A percentile compares a stretch with the other conserved stretches of the same genome.
Evolutionary conservation across 1,140 invertebrate species (phyloP).

Genomic region (Chlorops oryzae): DNA sequence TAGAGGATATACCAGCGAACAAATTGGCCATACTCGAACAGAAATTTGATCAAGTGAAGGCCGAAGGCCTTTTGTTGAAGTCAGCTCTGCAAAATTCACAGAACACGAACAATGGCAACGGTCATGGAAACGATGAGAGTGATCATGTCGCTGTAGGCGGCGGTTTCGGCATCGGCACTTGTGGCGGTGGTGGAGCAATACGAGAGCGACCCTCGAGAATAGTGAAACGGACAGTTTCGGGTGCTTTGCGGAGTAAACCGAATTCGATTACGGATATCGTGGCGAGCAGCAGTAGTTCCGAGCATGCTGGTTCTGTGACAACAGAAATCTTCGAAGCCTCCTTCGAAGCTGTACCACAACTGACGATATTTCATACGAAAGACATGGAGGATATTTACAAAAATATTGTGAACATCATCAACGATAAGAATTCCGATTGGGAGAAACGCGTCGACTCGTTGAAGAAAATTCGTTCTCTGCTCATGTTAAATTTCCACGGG

Average conservation of each 20-base stretch:
- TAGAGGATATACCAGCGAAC: slow-evolving; percentile 72
- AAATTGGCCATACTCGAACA: slow-evolving; percentile 73
- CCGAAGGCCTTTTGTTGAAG: slow-evolving; percentile 70
- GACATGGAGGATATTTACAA: slow-evolving; percentile 81
- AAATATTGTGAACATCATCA: slow-evolving; percentile 67
- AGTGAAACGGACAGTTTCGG: slow-evolving; percentile 31
- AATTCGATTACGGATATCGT: too few relatives aligned
- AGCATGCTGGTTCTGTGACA: slow-evolving; percentile 76
- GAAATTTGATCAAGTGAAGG: slow-evolving; percentile 82
- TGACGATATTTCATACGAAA: slow-evolving; percentile 75
- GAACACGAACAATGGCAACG: slow-evolving; percentile 22
- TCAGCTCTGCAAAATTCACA: slow-evolving; percentile 50
- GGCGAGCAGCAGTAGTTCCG: slow-evolving; percentile 28
- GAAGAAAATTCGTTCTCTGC: slow-evolving; percentile 75
- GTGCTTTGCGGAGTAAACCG: slow-evolving; percentile 13
- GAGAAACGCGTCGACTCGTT: slow-evolving; percentile 85
- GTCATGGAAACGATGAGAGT: slow-evolving; percentile 30
- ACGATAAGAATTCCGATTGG: slow-evolving; percentile 83
- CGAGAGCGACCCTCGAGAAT: slow-evolving; percentile 37
- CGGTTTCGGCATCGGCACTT: too few relatives aligned
- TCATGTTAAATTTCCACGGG: slow-evolving; percentile 69
- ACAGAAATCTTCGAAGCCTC: slow-evolving; percentile 79
- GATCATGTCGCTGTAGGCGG: slow-evolving; percentile 33
- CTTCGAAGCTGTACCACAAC: slow-evolving; percentile 76
- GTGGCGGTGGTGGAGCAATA: too few relatives aligned